A percentile compares a stretch with the other conserved stretches of the same genome.
phyloP scores from a whole-genome alignment of 2,888 invertebrate genomes.

The Timema cristinae region DNA sequence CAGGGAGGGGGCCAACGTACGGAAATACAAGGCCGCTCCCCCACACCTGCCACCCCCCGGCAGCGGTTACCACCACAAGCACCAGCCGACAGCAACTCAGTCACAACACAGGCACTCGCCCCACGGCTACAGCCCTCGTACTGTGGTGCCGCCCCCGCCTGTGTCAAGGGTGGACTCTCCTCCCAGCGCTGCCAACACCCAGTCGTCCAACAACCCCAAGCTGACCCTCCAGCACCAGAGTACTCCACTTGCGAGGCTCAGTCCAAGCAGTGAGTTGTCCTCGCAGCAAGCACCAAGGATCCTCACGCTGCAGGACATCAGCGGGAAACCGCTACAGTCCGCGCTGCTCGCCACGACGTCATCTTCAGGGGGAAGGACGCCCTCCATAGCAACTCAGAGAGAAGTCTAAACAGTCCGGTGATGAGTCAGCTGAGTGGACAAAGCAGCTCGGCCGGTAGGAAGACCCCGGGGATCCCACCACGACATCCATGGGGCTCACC shows the following conservation, averaged over 20 bases:
- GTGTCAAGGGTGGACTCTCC: conserved; percentile 40
- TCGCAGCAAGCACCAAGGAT: conserved; percentile 85
- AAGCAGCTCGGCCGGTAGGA: conserved; percentile 47
- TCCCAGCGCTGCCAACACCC: conserved; percentile 32
- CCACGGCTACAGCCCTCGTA: conserved; percentile 52
- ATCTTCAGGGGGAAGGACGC: conserved; percentile 85
- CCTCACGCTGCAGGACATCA: conserved; percentile 88
- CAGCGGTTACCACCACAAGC: conserved; percentile 69
- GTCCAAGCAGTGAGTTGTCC: conserved; percentile 88
- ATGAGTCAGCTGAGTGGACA: conserved; percentile 88
- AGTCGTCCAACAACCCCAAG: conserved; percentile 32
- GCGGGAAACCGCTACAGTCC: conserved; percentile 86
- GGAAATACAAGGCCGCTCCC: conserved; percentile 85
- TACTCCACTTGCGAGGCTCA: conserved; percentile 83
- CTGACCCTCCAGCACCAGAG: conserved; percentile 66
- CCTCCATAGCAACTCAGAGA: conserved; percentile 86
- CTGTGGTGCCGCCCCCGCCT: conserved; percentile 40
- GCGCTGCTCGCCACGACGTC: conserved; percentile 86
- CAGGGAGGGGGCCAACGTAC: conserved; percentile 72
- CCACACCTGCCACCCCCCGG: conserved; percentile 54
- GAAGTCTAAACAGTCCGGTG: conserved; percentile 87
- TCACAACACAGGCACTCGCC: conserved; percentile 75
- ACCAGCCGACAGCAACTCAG: conserved; percentile 58
- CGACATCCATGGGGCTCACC: conserved; percentile 73
- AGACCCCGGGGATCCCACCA: conserved; percentile 36